These are phyloP conservation scores for Resseliella maxima DNA, from an alignment of 2,888 invertebrate genomes.

Conservation along the genomic window DNA sequence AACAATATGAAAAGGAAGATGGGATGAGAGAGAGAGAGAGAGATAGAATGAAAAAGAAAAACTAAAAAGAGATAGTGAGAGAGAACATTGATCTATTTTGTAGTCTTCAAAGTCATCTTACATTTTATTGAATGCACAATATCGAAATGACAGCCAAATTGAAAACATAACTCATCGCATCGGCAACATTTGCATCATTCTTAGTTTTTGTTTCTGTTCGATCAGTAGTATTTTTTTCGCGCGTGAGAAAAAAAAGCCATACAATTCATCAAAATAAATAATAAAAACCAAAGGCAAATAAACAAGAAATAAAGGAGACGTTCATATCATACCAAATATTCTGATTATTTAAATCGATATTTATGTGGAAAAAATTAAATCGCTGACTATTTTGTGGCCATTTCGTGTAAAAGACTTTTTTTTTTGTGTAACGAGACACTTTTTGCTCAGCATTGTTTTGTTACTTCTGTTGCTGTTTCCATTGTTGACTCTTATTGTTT, in stretches of 20 bases:
- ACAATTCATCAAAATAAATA: not conserved
- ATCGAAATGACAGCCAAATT: not conserved
- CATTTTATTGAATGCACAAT: not conserved
- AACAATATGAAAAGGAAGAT: too few species aligned
- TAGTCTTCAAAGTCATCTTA: not conserved
- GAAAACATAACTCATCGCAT: not conserved
- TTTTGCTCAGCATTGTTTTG: not conserved
- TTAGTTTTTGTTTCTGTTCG: too few species aligned
- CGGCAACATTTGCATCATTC: too few species aligned
- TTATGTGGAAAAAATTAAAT: not conserved
- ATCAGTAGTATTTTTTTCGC: not conserved
- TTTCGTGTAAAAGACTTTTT: not conserved
- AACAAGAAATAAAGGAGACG: too few species aligned
- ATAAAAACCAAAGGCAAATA: not conserved
- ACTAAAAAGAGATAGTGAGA: too few species aligned
- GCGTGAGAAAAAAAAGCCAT: not conserved
- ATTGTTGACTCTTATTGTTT: not conserved
- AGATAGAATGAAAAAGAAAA: too few species aligned
- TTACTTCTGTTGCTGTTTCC: not conserved
- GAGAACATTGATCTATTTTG: not conserved
- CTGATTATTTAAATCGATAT: not conserved
- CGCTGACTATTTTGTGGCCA: not conserved
- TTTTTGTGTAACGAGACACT: too few species aligned
- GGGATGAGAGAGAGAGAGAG: too few species aligned
- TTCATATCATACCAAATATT: not conserved